These are phyloP conservation scores for Zaprionus davidi DNA, from an alignment of 1,140 invertebrate species.

Conservation along the genomic window DNA sequence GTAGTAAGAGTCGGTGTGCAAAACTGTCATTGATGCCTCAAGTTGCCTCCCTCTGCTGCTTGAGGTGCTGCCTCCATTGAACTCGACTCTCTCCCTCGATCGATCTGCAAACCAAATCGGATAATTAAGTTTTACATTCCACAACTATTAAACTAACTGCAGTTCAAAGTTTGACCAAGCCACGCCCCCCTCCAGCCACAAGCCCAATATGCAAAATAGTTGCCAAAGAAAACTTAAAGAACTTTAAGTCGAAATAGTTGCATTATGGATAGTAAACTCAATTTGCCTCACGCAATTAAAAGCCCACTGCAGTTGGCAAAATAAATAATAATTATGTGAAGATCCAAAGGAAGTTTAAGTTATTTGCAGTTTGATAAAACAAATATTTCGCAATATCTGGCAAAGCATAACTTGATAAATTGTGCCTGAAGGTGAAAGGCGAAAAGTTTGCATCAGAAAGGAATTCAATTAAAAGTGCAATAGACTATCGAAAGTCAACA, in stretches of 20 bases:
- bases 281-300: slow-evolving; percentile 11
- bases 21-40: slow-evolving; percentile 3
- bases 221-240: slow-evolving; percentile 7
- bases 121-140: slow-evolving; percentile 60
- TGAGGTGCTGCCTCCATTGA: slow-evolving; percentile 16
- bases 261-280: neutral
- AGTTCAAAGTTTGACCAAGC: slow-evolving; percentile 9
- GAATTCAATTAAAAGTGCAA: slow-evolving; percentile 27
- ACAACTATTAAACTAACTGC: slow-evolving; percentile 1
- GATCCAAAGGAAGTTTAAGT: neutral
- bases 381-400: slow-evolving; percentile 1
- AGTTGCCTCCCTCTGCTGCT: neutral
- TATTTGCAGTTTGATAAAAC: neutral
- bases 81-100: slow-evolving; percentile 4
- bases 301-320: neutral
- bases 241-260: slow-evolving; percentile 33
- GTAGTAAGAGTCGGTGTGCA: neutral
- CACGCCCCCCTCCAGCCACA: neutral
- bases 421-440: neutral
- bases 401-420: neutral
- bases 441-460: neutral
- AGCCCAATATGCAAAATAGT: slow-evolving; percentile 41
- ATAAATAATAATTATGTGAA: slow-evolving; percentile 6
- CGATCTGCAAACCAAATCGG: slow-evolving; percentile 14
- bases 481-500: slow-evolving; percentile 22